Evolutionary conservation across 2,113 vertebrate genomes (phyloP).

Genomic region (Riparia riparia): DNA sequence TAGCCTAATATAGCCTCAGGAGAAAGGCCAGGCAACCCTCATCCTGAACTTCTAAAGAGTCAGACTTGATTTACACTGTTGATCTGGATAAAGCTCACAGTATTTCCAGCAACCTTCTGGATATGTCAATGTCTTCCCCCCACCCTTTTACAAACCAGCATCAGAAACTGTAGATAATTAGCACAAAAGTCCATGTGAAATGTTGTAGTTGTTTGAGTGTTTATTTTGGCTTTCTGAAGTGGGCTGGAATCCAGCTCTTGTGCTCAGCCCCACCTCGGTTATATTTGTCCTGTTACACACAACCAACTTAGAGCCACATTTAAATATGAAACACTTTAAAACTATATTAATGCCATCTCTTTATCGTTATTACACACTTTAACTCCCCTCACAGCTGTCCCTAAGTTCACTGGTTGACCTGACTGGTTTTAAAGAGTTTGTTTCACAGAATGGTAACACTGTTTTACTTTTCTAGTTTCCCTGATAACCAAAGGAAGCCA

Average conservation of each 20-base stretch:
- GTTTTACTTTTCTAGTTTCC: conserved; percentile 59
- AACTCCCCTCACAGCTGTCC: conserved; percentile 40
- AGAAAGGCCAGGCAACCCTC: not conserved
- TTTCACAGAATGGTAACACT: conserved; percentile 21
- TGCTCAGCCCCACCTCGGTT: conserved; percentile 74
- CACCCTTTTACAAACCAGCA: conserved; percentile 15
- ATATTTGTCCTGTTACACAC: conserved; percentile 73
- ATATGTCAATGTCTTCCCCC: not conserved
- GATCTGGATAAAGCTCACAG: not conserved
- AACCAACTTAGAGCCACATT: conserved; percentile 62
- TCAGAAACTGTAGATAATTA: conserved; percentile 57
- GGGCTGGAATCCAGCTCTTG: conserved; percentile 69
- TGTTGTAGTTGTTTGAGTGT: conserved; percentile 55
- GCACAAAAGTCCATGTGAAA: conserved; percentile 61
- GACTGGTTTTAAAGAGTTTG: not conserved
- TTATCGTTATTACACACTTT: conserved; percentile 55
- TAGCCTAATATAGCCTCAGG: not conserved
- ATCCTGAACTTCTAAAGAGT: not conserved
- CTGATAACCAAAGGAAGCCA: conserved; percentile 71
- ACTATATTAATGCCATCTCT: conserved; percentile 39
- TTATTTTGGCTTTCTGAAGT: conserved; percentile 75
- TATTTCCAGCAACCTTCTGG: not conserved
- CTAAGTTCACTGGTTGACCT: conserved; percentile 5
- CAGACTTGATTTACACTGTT: not conserved
- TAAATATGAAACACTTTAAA: conserved; percentile 66